Conservation (phyloP, 2,888 invertebrate species). For the Pimpla rufipes region DNA sequence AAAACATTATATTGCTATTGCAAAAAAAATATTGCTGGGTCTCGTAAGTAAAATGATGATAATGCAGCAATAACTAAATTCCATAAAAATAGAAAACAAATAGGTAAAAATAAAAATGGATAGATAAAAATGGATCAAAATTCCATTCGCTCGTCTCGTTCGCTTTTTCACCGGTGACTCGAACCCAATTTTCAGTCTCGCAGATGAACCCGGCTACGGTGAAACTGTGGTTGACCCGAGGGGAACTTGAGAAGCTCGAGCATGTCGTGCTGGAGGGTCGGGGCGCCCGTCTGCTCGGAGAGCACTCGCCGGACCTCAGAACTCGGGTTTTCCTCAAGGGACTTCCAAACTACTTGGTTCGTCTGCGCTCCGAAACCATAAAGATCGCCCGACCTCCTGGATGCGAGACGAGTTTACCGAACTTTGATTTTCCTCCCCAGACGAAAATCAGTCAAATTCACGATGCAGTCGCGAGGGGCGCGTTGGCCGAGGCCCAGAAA, state of each 20-base stretch:
- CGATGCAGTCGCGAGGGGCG: conserved; percentile 91
- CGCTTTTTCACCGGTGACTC: not conserved
- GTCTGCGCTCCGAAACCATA: conserved; percentile 61
- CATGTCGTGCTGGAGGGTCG: conserved; percentile 90
- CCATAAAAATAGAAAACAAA: too few species aligned
- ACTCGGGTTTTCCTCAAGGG: conserved; percentile 89
- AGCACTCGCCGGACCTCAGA: conserved; percentile 88
- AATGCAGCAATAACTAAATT: too few species aligned
- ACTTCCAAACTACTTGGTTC: conserved; percentile 90
- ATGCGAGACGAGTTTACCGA: not conserved
- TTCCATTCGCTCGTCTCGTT: too few species aligned
- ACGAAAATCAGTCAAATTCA: conserved; percentile 92
- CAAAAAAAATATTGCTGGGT: too few species aligned
- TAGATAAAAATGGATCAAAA: too few species aligned
- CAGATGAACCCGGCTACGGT: conserved; percentile 87
- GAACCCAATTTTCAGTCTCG: conserved; percentile 81
- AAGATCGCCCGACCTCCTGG: not conserved
- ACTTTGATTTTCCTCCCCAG: too few species aligned
- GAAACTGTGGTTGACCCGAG: conserved; percentile 87
- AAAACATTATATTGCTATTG: not conserved
- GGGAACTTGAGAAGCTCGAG: conserved; percentile 89
- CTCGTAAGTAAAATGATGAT: too few species aligned
- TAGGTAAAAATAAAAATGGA: too few species aligned
- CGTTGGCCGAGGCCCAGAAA: conserved; percentile 89
- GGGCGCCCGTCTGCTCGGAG: conserved; percentile 89